Percentiles rank a stretch among this genome's conserved stretches.
These are phyloP conservation scores for Hippopotamus amphibius DNA, from an alignment of 2,113 vertebrate species.

Conservation along the genomic window DNA sequence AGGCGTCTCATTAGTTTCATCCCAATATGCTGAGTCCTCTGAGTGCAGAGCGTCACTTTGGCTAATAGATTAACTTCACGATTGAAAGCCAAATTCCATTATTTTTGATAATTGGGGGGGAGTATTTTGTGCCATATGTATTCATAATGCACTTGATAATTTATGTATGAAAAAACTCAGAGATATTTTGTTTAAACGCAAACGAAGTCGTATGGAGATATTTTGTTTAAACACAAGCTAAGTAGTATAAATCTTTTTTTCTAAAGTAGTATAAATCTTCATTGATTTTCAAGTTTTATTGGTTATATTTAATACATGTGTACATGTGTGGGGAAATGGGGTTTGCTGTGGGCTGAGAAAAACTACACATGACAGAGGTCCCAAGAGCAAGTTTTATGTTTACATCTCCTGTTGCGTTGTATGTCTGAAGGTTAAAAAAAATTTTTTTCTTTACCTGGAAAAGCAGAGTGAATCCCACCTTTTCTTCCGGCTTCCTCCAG, in stretches of 20 bases:
- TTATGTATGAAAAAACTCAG: not conserved
- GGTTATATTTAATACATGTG: not conserved
- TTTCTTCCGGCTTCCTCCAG: not conserved
- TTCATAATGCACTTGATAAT: constrained; percentile 22
- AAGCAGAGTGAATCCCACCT: not conserved
- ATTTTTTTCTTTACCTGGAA: not conserved
- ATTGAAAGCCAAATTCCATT: constrained; percentile 51
- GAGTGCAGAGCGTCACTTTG: not conserved
- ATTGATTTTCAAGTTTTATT: not conserved
- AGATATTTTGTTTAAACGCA: not conserved
- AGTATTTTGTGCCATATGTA: constrained; percentile 46
- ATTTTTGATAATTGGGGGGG: constrained; percentile 22
- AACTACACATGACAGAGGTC: not conserved
- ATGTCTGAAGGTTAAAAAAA: not conserved
- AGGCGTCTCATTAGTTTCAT: not conserved
- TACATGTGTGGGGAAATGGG: too few relatives aligned
- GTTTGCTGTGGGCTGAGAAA: not conserved
- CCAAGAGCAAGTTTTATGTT: not conserved
- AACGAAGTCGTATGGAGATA: not conserved
- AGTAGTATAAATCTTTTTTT: not conserved
- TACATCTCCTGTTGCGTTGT: not conserved
- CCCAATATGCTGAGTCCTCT: constrained; percentile 6
- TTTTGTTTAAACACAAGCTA: not conserved
- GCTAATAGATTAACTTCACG: constrained; percentile 22
- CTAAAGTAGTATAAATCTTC: not conserved